Conservation (phyloP, 2,113 vertebrate species). For the Nesoenas mayeri region DNA sequence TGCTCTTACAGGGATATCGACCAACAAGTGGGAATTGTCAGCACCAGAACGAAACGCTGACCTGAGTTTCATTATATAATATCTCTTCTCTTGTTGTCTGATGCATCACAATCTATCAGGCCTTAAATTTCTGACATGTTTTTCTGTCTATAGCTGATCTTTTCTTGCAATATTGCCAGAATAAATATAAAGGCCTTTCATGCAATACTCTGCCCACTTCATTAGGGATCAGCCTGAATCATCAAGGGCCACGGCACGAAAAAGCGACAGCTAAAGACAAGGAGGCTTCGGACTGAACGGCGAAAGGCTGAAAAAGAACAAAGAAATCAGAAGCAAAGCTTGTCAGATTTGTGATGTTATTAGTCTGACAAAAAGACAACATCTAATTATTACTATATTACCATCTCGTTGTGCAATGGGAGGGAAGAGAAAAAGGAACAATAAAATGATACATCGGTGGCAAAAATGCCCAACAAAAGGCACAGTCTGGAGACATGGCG, state of each 20-base stretch:
- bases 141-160: neutral
- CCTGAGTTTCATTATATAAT: fast-evolving
- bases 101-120: neutral
- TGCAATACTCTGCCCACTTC: neutral
- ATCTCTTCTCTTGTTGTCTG: neutral
- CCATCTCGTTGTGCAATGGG: neutral
- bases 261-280: neutral
- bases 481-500: neutral
- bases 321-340: neutral
- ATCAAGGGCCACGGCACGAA: neutral
- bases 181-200: neutral
- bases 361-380: neutral
- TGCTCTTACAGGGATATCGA: neutral
- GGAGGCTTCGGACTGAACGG: neutral
- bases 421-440: neutral
- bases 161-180: neutral
- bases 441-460: neutral
- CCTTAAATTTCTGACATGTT: neutral
- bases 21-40: neutral
- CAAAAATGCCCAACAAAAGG: neutral
- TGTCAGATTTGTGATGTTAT: neutral
- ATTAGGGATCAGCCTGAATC: neutral
- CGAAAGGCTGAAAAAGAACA: neutral
- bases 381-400: neutral
- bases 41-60: neutral